Percentiles rank a stretch among this genome's conserved stretches.
These are phyloP conservation scores for Falco rusticolus DNA, from an alignment of 2,797 vertebrate species.

Conservation along the genomic window DNA sequence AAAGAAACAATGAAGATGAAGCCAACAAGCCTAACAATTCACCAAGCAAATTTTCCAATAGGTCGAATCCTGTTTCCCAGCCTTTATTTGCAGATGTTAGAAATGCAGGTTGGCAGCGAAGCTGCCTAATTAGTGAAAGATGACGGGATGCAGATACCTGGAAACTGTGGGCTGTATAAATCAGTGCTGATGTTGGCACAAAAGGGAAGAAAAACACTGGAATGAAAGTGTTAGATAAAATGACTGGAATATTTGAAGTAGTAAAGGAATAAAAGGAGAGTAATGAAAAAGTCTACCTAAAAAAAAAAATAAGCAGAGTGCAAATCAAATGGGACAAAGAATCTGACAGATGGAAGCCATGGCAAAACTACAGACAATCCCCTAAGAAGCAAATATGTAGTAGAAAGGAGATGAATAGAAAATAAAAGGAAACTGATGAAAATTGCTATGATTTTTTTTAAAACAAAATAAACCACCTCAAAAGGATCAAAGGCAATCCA, in stretches of 20 bases:
- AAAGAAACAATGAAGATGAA: background rate
- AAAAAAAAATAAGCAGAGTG: background rate
- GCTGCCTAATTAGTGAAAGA: background rate
- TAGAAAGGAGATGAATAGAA: background rate
- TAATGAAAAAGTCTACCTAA: background rate
- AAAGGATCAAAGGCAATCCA: background rate
- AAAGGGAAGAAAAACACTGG: background rate
- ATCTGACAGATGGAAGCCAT: background rate
- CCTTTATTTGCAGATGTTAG: background rate
- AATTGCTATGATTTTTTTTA: background rate
- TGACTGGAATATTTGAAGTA: background rate
- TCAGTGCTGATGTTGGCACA: background rate
- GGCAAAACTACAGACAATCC: background rate
- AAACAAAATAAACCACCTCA: background rate
- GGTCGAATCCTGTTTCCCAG: background rate
- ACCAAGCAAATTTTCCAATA: background rate
- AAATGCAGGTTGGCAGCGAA: background rate
- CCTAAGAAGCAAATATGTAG: background rate
- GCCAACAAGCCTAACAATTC: background rate
- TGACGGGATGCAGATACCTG: background rate
- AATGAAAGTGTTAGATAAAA: background rate
- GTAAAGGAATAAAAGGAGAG: background rate
- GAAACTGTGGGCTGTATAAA: background rate
- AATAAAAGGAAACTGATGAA: background rate
- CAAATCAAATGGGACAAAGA: background rate